Conservation (phyloP, 2,888 invertebrate genomes). For the Pammene fasciana region DNA sequence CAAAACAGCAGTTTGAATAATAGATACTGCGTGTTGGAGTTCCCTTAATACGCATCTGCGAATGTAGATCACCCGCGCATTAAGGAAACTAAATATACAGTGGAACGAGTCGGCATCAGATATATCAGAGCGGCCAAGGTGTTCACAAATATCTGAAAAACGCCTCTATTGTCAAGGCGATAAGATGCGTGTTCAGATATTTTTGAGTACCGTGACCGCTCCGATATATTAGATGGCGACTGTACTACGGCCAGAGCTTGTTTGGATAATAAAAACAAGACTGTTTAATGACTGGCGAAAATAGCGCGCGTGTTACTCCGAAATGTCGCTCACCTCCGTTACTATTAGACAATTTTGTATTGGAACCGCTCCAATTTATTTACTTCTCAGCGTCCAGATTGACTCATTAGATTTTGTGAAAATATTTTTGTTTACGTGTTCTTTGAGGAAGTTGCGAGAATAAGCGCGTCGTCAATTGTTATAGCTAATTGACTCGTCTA, state of each 20-base stretch:
- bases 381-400: conserved; percentile 57
- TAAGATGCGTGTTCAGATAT: no score
- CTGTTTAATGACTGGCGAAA: conserved; percentile 67
- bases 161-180: no score
- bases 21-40: background rate
- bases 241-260: conserved; percentile 34
- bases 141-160: no score
- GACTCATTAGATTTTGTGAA: conserved; percentile 51
- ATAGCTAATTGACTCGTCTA: conserved; percentile 16
- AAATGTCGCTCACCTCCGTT: conserved; percentile 75
- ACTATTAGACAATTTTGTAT: conserved; percentile 66
- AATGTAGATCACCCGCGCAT: conserved; percentile 3
- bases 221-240: no score
- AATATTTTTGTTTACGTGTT: conserved; percentile 60
- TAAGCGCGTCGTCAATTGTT: conserved; percentile 27
- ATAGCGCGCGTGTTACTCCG: conserved; percentile 66
- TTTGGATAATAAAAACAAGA: conserved; percentile 36
- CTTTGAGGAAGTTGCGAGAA: conserved; percentile 33
- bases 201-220: no score
- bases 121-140: no score
- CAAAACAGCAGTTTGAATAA: conserved; percentile 5
- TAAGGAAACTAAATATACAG: conserved; percentile 23
- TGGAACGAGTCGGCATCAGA: no score
- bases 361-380: conserved; percentile 72
- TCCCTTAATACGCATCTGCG: conserved; percentile 9